These are phyloP conservation scores for Apogon hyalosoma DNA, from an alignment of 2,797 vertebrate genomes.

Conservation along the genomic window DNA sequence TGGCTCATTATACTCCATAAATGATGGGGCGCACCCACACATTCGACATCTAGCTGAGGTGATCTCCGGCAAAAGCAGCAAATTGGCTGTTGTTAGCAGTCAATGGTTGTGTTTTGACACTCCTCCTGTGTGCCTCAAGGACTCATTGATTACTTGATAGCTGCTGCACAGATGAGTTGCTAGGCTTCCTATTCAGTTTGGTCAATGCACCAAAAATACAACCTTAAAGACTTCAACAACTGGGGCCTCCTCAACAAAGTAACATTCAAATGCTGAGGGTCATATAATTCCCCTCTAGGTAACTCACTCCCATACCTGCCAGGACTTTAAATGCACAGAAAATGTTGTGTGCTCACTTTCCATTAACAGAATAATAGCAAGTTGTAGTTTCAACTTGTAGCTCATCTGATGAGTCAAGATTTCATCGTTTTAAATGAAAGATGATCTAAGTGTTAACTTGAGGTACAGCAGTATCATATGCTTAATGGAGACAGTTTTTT, in stretches of 20 bases:
- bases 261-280: slow-evolving; percentile 25
- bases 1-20: slow-evolving; percentile 65
- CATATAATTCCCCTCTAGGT: slow-evolving; percentile 21
- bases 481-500: slow-evolving; percentile 60
- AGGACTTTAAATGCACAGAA: slow-evolving; percentile 14
- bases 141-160: slow-evolving; percentile 81
- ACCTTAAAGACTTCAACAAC: slow-evolving; percentile 41
- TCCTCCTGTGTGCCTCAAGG: slow-evolving; percentile 73
- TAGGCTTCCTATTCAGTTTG: slow-evolving; percentile 67
- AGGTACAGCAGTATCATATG: slow-evolving; percentile 30
- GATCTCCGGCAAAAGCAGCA: slow-evolving; percentile 71
- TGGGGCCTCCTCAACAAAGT: slow-evolving; percentile 25
- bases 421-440: slow-evolving; percentile 16
- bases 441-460: slow-evolving; percentile 31
- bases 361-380: slow-evolving; percentile 12
- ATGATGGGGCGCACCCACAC: slow-evolving; percentile 68
- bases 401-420: slow-evolving; percentile 15
- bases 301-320: slow-evolving; percentile 20
- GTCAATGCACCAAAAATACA: slow-evolving; percentile 75
- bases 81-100: slow-evolving; percentile 77
- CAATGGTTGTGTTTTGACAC: slow-evolving; percentile 80
- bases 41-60: slow-evolving; percentile 66
- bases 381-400: slow-evolving; percentile 30
- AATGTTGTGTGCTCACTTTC: not conserved
- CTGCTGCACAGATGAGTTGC: slow-evolving; percentile 66